A percentile compares a stretch with the other conserved stretches of the same genome.
Conservation (phyloP, 1,140 invertebrate genomes). For the Doryteuthis pealeii region DNA sequence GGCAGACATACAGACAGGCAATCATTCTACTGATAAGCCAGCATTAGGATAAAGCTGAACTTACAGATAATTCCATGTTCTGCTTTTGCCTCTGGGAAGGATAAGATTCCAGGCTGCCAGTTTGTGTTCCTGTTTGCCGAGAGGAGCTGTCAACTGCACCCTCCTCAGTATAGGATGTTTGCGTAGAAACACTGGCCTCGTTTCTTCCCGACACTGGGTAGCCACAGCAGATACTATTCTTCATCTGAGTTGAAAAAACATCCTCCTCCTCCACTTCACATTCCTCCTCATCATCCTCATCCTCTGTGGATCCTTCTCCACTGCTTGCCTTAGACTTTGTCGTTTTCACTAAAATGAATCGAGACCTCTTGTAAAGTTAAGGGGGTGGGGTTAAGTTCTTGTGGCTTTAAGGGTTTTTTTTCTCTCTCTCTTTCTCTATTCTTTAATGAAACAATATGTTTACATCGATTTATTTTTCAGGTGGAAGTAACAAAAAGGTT, state of each 20-base stretch:
- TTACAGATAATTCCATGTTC: slow-evolving; percentile 2
- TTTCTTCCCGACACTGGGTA: neutral
- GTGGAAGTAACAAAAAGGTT: no score
- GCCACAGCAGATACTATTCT: slow-evolving; percentile 13
- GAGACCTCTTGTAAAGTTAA: no score
- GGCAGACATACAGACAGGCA: no score
- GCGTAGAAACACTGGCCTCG: neutral
- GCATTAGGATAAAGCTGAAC: slow-evolving; percentile 5
- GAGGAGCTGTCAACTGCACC: neutral
- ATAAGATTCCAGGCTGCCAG: no score
- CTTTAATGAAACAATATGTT: no score
- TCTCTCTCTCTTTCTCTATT: no score
- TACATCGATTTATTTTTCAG: no score
- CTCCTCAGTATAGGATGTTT: neutral
- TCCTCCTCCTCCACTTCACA: no score
- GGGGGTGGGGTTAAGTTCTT: no score
- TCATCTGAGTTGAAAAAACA: neutral
- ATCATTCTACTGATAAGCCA: neutral
- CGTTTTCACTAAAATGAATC: neutral
- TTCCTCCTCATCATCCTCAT: slow-evolving; percentile 19
- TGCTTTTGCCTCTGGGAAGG: neutral
- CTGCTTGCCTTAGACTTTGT: neutral
- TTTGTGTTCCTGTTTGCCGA: neutral
- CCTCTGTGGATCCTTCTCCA: slow-evolving; percentile 7
- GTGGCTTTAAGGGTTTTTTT: no score